Percentiles rank a stretch among this genome's conserved stretches.
phyloP scores from a whole-genome alignment of 1,140 invertebrate species.

The Anadara kagoshimensis region DNA sequence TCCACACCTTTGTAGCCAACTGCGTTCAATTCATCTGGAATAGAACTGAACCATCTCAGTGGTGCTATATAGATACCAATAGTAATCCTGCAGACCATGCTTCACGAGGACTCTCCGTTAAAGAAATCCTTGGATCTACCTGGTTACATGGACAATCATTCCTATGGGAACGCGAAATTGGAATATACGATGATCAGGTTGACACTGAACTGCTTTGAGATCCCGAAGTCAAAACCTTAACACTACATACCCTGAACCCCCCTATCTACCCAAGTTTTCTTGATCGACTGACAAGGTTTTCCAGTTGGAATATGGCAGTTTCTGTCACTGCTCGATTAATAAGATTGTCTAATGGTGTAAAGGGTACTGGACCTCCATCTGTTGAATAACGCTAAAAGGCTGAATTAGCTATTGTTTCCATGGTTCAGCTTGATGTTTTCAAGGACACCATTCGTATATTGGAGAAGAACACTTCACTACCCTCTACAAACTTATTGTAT shows the following conservation, averaged over 20 bases:
- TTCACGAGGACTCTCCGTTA: constrained; percentile 16
- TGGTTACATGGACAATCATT: constrained; percentile 39
- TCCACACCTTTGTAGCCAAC: no score
- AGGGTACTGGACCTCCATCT: background rate
- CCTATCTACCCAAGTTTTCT: background rate
- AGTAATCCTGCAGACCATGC: constrained; percentile 43
- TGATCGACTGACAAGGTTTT: constrained; percentile 2
- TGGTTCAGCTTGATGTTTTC: constrained; percentile 24
- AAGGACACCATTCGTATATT: background rate
- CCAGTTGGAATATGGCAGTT: constrained; percentile 9
- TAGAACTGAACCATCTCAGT: constrained; percentile 21
- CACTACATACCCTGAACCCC: background rate
- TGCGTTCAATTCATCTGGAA: constrained; percentile 27
- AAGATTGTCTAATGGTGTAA: background rate
- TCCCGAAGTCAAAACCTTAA: constrained; percentile 28
- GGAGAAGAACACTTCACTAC: background rate
- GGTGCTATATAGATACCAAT: constrained; percentile 25
- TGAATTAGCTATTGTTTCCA: constrained; percentile 27
- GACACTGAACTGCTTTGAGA: constrained; percentile 17
- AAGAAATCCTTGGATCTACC: constrained; percentile 22
- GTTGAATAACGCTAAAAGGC: background rate
- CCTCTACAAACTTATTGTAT: constrained; percentile 10
- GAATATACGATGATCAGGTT: background rate
- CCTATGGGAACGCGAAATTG: constrained; percentile 28
- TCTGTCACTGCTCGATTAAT: constrained; percentile 17